Percentiles rank a stretch among this genome's conserved stretches.
Evolutionary conservation across 1,140 invertebrate species (phyloP).

Genomic region (Pseudomyrmex flavicornis): DNA sequence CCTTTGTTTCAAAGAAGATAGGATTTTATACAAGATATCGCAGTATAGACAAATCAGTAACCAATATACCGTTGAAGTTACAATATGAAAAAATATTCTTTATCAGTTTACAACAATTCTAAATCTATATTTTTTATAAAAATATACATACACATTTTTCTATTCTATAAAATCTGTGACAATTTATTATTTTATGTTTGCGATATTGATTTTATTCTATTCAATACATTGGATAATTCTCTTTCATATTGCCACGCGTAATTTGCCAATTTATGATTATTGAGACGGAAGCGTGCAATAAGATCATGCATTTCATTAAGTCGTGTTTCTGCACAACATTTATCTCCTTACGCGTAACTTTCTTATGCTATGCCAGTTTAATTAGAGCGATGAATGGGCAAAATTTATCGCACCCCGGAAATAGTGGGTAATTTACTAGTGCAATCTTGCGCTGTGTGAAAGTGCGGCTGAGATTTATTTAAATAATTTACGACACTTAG

Average conservation of each 20-base stretch:
- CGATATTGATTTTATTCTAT: neutral
- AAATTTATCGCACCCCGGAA: conserved; percentile 44
- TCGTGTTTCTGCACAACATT: conserved; percentile 37
- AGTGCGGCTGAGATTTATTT: conserved; percentile 35
- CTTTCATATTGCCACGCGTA: neutral
- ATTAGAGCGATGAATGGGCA: conserved; percentile 46
- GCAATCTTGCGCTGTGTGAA: conserved; percentile 25
- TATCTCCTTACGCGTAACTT: conserved; percentile 47
- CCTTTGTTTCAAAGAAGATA: neutral
- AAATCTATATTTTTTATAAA: too few relatives aligned
- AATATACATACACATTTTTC: too few relatives aligned
- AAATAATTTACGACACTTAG: conserved; percentile 38
- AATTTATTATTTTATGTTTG: neutral
- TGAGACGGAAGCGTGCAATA: conserved; percentile 23
- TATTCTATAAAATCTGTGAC: neutral
- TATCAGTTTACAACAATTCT: too few relatives aligned
- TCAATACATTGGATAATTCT: neutral
- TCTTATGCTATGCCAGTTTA: conserved; percentile 51
- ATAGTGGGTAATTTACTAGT: conserved; percentile 45
- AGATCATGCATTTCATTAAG: conserved; percentile 43
- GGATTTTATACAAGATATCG: neutral
- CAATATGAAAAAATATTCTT: too few relatives aligned
- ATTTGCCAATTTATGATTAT: conserved; percentile 44
- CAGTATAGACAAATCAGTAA: neutral
- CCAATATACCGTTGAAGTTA: neutral